phyloP scores from a whole-genome alignment of 2,888 invertebrate genomes.

The Dioctria rufipes region DNA sequence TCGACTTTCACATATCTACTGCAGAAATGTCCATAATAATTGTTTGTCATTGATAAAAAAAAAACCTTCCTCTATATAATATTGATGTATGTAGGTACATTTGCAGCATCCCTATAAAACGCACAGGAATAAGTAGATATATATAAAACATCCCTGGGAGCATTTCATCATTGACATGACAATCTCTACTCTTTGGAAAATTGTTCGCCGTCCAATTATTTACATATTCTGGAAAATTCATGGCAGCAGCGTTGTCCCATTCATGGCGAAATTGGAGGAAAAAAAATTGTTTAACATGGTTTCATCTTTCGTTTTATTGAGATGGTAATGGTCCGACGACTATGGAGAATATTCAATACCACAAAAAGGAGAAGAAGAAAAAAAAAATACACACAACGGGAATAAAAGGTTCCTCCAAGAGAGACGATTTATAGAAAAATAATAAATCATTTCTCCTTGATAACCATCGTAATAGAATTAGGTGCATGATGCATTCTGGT shows the following conservation, averaged over 20 bases:
- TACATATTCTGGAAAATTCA: constrained; percentile 31
- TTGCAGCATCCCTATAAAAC: too few relatives aligned
- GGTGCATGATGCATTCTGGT: too few relatives aligned
- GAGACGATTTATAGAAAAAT: background rate
- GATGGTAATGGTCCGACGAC: background rate
- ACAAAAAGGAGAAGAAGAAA: too few relatives aligned
- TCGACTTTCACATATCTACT: too few relatives aligned
- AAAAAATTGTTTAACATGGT: background rate
- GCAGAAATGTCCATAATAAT: too few relatives aligned
- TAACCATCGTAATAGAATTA: too few relatives aligned
- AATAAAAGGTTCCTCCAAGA: background rate
- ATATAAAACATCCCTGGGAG: constrained; percentile 7
- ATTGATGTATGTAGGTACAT: too few relatives aligned
- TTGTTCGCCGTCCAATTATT: constrained; percentile 42
- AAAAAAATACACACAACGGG: background rate
- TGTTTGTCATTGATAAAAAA: too few relatives aligned
- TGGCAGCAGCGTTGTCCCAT: constrained; percentile 9
- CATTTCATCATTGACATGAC: constrained; percentile 46
- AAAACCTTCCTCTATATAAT: too few relatives aligned
- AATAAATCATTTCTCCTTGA: background rate
- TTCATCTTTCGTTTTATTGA: background rate
- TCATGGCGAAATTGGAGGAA: constrained; percentile 5
- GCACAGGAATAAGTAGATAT: too few relatives aligned
- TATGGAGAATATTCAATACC: too few relatives aligned
- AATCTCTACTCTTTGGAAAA: constrained; percentile 10